A percentile compares a stretch with the other conserved stretches of the same genome.
phyloP scores from a whole-genome alignment of 2,888 invertebrate genomes.

The Epistrophella euchroma region DNA sequence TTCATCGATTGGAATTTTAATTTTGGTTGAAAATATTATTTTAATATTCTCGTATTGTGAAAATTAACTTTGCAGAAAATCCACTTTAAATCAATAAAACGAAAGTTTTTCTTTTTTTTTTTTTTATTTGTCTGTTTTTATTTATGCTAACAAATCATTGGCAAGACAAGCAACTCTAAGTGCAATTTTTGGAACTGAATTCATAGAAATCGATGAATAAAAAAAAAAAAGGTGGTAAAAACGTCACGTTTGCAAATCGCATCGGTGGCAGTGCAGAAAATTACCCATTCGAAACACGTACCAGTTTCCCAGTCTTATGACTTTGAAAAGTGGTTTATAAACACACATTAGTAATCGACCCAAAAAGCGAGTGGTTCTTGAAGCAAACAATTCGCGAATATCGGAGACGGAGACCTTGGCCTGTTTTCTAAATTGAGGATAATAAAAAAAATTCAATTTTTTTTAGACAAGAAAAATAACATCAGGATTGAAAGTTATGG shows the following conservation, averaged over 20 bases:
- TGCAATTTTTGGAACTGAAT: constrained; percentile 17
- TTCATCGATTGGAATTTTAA: constrained; percentile 8
- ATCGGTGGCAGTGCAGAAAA: background rate
- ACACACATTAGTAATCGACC: constrained; percentile 16
- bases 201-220: background rate
- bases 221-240: background rate
- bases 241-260: constrained; percentile 16
- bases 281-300: constrained; percentile 10
- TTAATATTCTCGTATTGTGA: background rate
- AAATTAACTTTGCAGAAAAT: background rate
- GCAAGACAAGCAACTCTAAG: background rate
- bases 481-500: background rate
- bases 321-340: constrained; percentile 2
- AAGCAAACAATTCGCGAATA: background rate
- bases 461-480: background rate
- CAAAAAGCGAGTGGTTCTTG: background rate
- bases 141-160: background rate
- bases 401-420: constrained; percentile 1
- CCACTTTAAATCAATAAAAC: background rate
- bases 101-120: background rate
- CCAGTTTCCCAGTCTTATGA: constrained; percentile 6
- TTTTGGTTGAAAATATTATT: background rate
- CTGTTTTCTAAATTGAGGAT: constrained; percentile 7
- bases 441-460: constrained; percentile 8
- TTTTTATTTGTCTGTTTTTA: background rate